Evolutionary conservation across 2,113 vertebrate species (phyloP).

Genomic region (Psittacula cyanocephala): DNA sequence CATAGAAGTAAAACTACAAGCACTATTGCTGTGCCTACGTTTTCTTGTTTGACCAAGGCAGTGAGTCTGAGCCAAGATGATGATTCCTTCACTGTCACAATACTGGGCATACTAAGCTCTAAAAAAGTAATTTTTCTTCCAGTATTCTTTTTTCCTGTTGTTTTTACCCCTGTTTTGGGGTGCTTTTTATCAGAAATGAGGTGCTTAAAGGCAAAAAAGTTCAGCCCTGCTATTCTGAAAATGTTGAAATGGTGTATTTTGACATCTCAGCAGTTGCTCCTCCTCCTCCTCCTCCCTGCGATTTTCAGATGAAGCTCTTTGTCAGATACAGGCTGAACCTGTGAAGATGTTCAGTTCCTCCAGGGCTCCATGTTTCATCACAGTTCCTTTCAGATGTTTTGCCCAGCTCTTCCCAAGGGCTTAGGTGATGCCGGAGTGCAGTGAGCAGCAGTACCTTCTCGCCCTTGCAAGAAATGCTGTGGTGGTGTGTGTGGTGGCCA

Average conservation of each 20-base stretch:
- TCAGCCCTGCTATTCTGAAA: neutral
- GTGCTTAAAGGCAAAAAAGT: neutral
- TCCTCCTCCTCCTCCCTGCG: neutral
- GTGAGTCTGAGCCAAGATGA: neutral
- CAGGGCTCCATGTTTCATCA: neutral
- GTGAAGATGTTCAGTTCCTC: neutral
- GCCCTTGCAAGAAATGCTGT: fast-evolving
- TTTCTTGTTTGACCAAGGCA: neutral
- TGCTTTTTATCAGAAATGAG: neutral
- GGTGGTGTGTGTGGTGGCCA: neutral
- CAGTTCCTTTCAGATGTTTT: neutral
- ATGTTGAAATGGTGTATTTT: neutral
- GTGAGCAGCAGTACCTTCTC: neutral
- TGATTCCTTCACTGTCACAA: neutral
- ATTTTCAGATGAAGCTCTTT: neutral
- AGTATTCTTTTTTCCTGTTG: neutral
- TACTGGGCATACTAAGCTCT: neutral
- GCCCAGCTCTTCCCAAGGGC: neutral
- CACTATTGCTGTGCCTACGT: neutral
- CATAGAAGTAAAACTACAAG: neutral
- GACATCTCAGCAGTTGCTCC: neutral
- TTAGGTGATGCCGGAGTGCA: neutral
- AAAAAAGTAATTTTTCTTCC: neutral
- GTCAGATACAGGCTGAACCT: neutral
- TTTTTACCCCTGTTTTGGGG: neutral